These are phyloP conservation scores for Sphyrna mokarran DNA, from an alignment of 2,113 vertebrate genomes.

Conservation along the genomic window DNA sequence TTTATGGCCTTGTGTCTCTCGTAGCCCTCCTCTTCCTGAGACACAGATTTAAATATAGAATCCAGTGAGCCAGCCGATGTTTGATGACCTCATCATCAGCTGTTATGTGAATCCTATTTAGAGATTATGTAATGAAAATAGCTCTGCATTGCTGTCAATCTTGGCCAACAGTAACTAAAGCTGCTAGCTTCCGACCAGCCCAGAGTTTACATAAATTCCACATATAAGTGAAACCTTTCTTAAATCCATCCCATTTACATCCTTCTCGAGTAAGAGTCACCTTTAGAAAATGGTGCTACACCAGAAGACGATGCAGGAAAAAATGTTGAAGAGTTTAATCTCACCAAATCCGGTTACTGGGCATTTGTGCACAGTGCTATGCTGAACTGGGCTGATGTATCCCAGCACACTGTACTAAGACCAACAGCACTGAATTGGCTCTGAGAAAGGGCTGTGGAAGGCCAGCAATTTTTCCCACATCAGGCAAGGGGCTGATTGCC, in stretches of 20 bases:
- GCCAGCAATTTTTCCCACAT: background rate
- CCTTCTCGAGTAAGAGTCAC: background rate
- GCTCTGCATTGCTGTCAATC: background rate
- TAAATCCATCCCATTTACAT: background rate
- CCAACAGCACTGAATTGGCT: background rate
- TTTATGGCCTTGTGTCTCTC: background rate
- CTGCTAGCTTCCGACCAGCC: background rate
- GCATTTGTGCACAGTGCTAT: background rate
- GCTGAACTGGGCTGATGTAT: background rate
- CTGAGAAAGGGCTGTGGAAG: background rate
- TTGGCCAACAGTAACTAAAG: background rate
- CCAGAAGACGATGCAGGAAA: background rate
- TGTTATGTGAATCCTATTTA: background rate
- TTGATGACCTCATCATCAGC: background rate
- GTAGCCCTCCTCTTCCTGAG: background rate
- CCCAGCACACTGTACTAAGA: background rate
- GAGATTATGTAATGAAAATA: background rate
- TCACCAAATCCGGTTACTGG: background rate
- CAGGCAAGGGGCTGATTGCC: background rate
- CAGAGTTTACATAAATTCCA: background rate
- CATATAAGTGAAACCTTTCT: background rate
- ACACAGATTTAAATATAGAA: constrained; percentile 2
- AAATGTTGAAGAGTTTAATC: background rate
- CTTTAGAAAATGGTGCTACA: background rate
- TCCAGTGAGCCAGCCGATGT: background rate